phyloP scores from a whole-genome alignment of 2,113 vertebrate genomes.

The Sphaerodactylus townsendi region DNA sequence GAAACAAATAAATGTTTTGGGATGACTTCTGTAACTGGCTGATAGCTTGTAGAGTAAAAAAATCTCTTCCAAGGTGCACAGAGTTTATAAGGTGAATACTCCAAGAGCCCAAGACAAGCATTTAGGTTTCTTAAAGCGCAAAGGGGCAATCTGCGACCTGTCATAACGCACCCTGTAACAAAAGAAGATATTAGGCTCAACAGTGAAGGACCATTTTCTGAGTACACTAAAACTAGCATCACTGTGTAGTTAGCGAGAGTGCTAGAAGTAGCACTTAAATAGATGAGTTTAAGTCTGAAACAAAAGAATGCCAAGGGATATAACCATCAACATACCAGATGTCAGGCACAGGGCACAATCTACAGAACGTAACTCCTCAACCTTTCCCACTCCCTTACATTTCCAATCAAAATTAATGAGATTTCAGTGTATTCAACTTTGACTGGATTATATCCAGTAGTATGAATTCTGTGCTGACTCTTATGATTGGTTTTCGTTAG shows the following conservation, averaged over 20 bases:
- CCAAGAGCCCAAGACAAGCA: conserved; percentile 68
- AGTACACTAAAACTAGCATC: neutral
- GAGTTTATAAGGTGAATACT: conserved; percentile 56
- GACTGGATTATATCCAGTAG: neutral
- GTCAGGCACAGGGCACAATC: neutral
- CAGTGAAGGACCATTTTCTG: neutral
- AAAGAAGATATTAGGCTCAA: conserved; percentile 24
- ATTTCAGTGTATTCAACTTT: neutral
- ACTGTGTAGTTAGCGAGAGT: neutral
- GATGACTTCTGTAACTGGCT: conserved; percentile 49
- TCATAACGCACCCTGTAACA: conserved; percentile 70
- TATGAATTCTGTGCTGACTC: neutral
- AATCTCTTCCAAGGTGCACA: conserved; percentile 60
- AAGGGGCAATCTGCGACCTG: conserved; percentile 63
- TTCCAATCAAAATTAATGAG: neutral
- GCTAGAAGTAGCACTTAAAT: neutral
- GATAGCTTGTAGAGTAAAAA: conserved; percentile 52
- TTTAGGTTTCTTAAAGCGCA: conserved; percentile 68
- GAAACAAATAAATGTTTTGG: conserved; percentile 57
- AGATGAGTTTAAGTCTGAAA: neutral
- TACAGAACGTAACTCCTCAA: neutral
- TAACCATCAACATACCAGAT: neutral
- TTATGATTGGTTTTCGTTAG: too few relatives aligned
- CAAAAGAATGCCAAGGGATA: neutral
- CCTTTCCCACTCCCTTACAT: neutral